Conservation (phyloP, 1,140 invertebrate species). For the Drosophila pallidifrons region DNA sequence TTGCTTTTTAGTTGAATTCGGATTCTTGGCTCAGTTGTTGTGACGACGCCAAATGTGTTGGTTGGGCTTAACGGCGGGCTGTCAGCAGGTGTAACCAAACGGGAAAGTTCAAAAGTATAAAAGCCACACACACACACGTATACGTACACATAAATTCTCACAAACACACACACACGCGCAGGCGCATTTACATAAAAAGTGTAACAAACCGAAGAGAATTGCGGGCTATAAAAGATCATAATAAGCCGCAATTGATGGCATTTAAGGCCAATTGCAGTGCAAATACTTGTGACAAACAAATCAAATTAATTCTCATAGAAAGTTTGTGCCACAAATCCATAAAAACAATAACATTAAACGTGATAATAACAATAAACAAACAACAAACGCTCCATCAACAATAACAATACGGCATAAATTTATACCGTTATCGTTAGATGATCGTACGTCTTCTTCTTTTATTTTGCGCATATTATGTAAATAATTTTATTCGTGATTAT, state of each 20-base stretch:
- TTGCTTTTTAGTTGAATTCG: background rate
- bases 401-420: background rate
- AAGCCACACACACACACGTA: constrained; percentile 16
- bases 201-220: constrained; percentile 26
- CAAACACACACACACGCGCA: background rate
- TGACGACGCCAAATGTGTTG: constrained; percentile 47
- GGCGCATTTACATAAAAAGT: constrained; percentile 27
- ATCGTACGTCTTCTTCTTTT: constrained; percentile 7
- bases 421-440: constrained; percentile 40
- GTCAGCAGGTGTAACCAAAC: constrained; percentile 48
- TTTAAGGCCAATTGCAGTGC: constrained; percentile 26
- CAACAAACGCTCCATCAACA: background rate
- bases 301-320: constrained; percentile 15
- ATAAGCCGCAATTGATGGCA: constrained; percentile 27
- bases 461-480: constrained; percentile 41
- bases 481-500: constrained; percentile 30
- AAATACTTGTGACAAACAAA: constrained; percentile 14
- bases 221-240: constrained; percentile 20
- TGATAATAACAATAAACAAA: background rate
- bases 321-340: constrained; percentile 10
- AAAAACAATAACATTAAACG: constrained; percentile 8
- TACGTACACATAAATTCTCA: background rate
- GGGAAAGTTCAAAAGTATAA: constrained; percentile 37
- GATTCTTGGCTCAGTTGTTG: constrained; percentile 39
- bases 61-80: constrained; percentile 31